Base-by-base conservation (phyloP, 2,888 invertebrate genomes). In the Dinocampus coccinellae region DNA sequence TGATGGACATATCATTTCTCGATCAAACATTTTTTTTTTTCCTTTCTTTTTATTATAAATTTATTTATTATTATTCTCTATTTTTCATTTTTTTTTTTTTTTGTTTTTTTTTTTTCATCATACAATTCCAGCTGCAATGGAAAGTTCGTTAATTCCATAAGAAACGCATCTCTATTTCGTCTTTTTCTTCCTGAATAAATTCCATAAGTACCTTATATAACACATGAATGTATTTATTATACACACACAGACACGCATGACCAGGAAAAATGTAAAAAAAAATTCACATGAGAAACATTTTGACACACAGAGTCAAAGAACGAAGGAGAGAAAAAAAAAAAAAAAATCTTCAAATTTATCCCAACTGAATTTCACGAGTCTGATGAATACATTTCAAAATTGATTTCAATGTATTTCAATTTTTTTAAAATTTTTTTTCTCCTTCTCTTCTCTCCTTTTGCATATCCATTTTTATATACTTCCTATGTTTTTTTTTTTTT, bases 191-290 rank as follows among this genome's bases (percentile, higher is more conserved):
- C 6, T 29, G 58, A 58, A 58, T 58, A 58, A 34, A 58, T 34
- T 58, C 33, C 13, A 33, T 33, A n/a, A 55, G 55, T 55, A 26
- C 24, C 22, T 55, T 55, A 47, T 47, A 16, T 26, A 55, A 55
- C 26, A 26, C 6, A 58, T n/a, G 29, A 57, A 39, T 36, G 36
- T 36, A 36, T 39, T 39, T 39, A 39, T 39, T n/a, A 58, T 16
- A 29, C 10, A 58, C 2, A 29, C 16, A 60, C 13, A 26, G 4
- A 4, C 7, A 33, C 3, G 3, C 2, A 34, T 1, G 13, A 20
- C 34, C 61, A 68, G 33, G 64, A 72, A 63, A 76, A 67, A 16
- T 20, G 33, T 26, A 73, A 77, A 73, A 73, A 70, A 73, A 74
- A 63, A 61, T 39, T 39, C 65, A 47, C 47, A 39, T 39, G n/a